phyloP scores from a whole-genome alignment of 1,140 invertebrate species.

The Pomacea maculata region DNA sequence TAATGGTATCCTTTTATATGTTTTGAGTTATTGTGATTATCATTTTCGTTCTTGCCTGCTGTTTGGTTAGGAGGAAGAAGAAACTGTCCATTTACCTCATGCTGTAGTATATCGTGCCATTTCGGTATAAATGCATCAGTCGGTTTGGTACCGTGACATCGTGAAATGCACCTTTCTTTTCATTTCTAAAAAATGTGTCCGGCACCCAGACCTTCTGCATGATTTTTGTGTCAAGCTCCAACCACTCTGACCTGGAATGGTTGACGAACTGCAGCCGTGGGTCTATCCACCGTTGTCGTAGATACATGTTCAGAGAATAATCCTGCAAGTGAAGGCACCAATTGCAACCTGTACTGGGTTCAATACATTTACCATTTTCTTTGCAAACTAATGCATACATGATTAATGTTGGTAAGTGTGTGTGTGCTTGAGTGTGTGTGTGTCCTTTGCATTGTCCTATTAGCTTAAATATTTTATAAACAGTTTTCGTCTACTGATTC shows the following conservation, averaged over 20 bases:
- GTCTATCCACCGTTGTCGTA: conserved; percentile 41
- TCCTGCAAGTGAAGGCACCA: conserved; percentile 27
- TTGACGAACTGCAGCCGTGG: conserved; percentile 35
- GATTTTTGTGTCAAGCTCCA: conserved; percentile 38
- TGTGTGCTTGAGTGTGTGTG: background rate
- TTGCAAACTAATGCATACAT: background rate
- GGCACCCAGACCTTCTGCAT: conserved; percentile 36
- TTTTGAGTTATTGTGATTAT: too few species aligned
- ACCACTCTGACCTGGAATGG: conserved; percentile 25
- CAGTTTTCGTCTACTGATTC: too few species aligned
- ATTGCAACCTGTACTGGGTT: background rate
- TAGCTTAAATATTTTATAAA: background rate
- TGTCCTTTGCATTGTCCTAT: background rate
- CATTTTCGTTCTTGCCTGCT: too few species aligned
- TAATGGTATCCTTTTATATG: too few species aligned
- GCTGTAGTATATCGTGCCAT: conserved; percentile 74
- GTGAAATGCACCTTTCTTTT: conserved; percentile 69
- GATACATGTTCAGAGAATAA: conserved; percentile 42
- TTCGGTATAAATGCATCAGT: conserved; percentile 73
- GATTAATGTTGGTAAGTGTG: background rate
- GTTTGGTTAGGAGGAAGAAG: too few species aligned
- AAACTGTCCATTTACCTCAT: conserved; percentile 36
- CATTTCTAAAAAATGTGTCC: conserved; percentile 70
- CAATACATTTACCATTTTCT: background rate
- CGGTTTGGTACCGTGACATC: conserved; percentile 72